Base-by-base conservation (phyloP, 2,888 invertebrate genomes). In the Cartodere bifasciata region DNA sequence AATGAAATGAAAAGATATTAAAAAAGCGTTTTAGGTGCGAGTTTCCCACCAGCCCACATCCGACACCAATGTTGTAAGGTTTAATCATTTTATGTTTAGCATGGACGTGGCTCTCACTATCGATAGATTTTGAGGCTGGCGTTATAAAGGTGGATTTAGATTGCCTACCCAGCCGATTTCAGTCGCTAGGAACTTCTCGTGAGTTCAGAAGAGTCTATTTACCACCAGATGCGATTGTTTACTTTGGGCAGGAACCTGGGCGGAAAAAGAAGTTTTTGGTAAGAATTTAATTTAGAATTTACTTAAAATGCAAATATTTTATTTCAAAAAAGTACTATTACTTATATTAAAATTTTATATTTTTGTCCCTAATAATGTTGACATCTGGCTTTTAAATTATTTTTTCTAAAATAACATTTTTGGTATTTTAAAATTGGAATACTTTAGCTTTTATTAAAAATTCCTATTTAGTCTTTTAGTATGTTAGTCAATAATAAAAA, bases 181-280 rank as follows among this genome's bases (percentile, higher is more conserved):
- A 61, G 43, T 49, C 51, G 3, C 39, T 59, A 14, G 47, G 46
- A 23, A 44, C 44, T 16, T 49, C 48, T 34, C 31, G 29, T 4
- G 41, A 47, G 22, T 39, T 45, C 16, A 40, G 43, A 14, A 44
- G 41, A 28, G 51, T 61, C 36, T 49, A 47, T 13, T 49, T 60
- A 35, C 59, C 62, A 4, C 42, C 48, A 29, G 61, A 62, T 35
- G 50, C 62, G n/a, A 49, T 62, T 34, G 60, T 60, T 37, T 62
- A 62, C 42, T 62, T 62, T 45, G 48, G 60, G 36, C 62, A 62
- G 34, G 62, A 62, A 36, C 62, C 62, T 11, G 62, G 62, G 28
- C 45, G 61, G 32, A 62, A 62, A 45, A 62, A 62, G 44, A 61
- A 60, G 44, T 62, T 61, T 46, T 43, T 62, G 53, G 62, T 62